Base-by-base conservation (phyloP, 1,140 invertebrate genomes). In the Lepidurus couesii region DNA sequence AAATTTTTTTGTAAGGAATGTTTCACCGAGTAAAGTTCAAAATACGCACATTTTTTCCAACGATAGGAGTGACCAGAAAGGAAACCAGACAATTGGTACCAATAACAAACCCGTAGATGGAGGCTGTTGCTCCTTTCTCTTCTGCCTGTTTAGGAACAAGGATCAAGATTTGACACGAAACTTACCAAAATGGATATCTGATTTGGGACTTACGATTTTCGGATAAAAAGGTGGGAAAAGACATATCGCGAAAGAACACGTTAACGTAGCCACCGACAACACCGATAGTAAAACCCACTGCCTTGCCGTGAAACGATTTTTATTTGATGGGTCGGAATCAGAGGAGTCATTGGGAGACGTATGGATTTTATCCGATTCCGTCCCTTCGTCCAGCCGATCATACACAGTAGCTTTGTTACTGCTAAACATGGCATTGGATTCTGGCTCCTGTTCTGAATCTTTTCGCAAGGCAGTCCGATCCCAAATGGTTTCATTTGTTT, bases 141-240 rank as follows among this genome's bases (percentile, higher is more conserved):
- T 83, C 82, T 6, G 83, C 83, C 82, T 83, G 73, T 34, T 34
- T 34, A 34, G 9, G 45, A 42, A 42, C 42, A 74, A 74, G 8
- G 45, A 77, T 13, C 73, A 76, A 10, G 10, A 79, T 10, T 47
- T 21, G 6, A n/a, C 34, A 34, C 34, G 34, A 34, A 34, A 34
- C 44, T 53, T 76, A 7, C 24, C 13, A 65, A 65, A 16, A 73
- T 3, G n/a, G 16, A 42, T 7, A 73, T 10, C 11, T 4, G 13
- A 65, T 8, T 74, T 1, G 78, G 34, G 44, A 79, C 82, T 79
- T 80, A 83, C 82, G 76, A 83, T 79, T 78, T 77, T 81, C 6
- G 83, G 83, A 65, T 82, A 83, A 74, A 83, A 83, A n/a, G 83
- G 83, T 13, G 83, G 83, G 76, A 83, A 83, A 44, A 83, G 78